Conservation (phyloP, 2,888 invertebrate genomes). For the Brachypterus glaber region DNA sequence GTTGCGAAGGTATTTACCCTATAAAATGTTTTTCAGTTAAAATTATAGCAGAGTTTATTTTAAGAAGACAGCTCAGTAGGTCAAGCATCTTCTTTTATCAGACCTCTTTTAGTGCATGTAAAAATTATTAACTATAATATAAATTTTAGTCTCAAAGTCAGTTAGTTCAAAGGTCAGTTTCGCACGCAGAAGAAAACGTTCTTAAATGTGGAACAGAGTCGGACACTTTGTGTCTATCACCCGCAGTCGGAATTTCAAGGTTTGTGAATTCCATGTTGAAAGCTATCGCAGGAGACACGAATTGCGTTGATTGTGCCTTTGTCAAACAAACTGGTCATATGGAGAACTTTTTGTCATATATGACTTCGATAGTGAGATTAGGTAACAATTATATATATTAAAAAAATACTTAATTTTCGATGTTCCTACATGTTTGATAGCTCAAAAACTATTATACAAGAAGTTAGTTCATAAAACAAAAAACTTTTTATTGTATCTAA, state of each 20-base stretch:
- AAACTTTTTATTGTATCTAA: too few relatives aligned
- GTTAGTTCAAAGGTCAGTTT: constrained; percentile 26
- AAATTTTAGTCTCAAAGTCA: neutral
- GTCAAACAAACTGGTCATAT: constrained; percentile 36
- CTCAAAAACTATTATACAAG: constrained; percentile 1
- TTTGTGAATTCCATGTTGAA: constrained; percentile 32
- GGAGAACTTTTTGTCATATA: constrained; percentile 34
- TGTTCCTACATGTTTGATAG: constrained; percentile 2
- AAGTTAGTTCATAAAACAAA: neutral
- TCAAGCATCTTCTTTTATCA: too few relatives aligned
- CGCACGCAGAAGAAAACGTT: constrained; percentile 29
- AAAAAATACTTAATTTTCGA: constrained; percentile 5
- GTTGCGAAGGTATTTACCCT: too few relatives aligned
- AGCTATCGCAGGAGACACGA: constrained; percentile 30
- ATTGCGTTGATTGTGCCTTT: constrained; percentile 35
- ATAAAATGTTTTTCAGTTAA: too few relatives aligned
- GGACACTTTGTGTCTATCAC: constrained; percentile 26
- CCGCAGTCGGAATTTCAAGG: constrained; percentile 32
- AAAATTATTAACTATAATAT: too few relatives aligned
- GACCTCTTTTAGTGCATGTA: too few relatives aligned
- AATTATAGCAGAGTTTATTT: neutral
- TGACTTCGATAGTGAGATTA: constrained; percentile 33
- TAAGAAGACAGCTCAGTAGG: too few relatives aligned
- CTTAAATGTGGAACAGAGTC: constrained; percentile 27
- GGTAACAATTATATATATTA: constrained; percentile 21